Conservation (phyloP, 2,797 vertebrate species). For the Lepilemur septentrionalis region DNA sequence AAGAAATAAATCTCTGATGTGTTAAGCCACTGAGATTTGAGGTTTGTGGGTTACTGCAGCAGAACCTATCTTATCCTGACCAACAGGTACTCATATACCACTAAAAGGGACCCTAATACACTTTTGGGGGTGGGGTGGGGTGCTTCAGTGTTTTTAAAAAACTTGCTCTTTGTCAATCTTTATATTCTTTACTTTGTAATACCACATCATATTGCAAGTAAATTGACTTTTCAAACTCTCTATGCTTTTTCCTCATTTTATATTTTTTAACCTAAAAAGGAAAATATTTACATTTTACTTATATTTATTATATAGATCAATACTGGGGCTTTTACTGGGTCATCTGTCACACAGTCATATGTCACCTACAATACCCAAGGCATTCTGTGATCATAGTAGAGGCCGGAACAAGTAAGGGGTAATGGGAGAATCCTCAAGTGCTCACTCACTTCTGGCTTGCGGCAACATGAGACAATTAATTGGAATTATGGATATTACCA, state of each 20-base stretch:
- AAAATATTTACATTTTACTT: constrained; percentile 21
- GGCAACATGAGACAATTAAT: background rate
- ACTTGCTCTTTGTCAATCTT: constrained; percentile 5
- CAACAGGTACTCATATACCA: background rate
- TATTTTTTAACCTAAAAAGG: constrained; percentile 36
- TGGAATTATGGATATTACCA: background rate
- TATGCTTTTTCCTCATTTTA: background rate
- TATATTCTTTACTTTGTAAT: constrained; percentile 23
- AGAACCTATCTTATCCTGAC: background rate
- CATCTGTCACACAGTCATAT: background rate
- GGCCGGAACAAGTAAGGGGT: background rate
- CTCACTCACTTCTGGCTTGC: background rate
- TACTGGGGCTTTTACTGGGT: background rate
- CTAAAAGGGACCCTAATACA: background rate
- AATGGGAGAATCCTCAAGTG: background rate
- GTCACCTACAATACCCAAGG: background rate
- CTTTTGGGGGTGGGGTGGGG: background rate
- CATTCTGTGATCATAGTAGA: background rate
- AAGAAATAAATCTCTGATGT: background rate
- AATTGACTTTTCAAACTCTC: constrained; percentile 21
- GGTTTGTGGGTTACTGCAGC: background rate
- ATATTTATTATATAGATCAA: background rate
- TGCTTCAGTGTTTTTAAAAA: background rate
- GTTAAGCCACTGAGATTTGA: background rate
- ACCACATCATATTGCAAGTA: background rate